Evolutionary conservation across 1,140 invertebrate species (phyloP), one percentile per base, ranked within the genome.

Genomic region (Maniola jurtina): DNA sequence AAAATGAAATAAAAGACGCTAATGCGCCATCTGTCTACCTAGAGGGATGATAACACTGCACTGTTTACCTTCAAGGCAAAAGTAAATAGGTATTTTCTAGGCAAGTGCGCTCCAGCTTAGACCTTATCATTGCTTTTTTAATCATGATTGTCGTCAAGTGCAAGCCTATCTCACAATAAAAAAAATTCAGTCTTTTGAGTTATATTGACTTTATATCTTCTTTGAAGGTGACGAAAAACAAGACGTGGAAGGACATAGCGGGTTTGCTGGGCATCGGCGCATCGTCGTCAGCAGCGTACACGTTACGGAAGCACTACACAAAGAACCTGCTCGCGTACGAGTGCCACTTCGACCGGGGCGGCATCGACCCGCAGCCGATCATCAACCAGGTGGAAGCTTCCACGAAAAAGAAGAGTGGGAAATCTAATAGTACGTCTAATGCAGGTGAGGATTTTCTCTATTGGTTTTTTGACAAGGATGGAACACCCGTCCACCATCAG

Each of bases 241-340:
- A 99, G 91, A 97, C 97, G 65, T 99, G 98, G 98, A 99, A 99
- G 87, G 98, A 99, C 90, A 98, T 99, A 75, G 98, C 98, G 55
- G 96, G 96, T 47, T 91, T 96, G 59, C 92, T 99, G 61, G 97
- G 97, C 40, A 98, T 99, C 72, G 97, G 98, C 52, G 97, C 97
- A 11, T 99, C 97, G 50, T 99, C 98, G 68, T 99, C 97, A 84
- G 98, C 98, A 50, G 98, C 98, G 1, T 99, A 99, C 83, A 99
- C 98, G 25, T 92, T 99, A 52, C 93, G 98, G 40, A 99, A 99
- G 91, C 98, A 99, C 90, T 99, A 99, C 89, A 98, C 97, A 63
- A 99, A 99, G 91, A 98, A 98, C 91, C 91, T 99, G 76, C 92
- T 99, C 81, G 95, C 97, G 8, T 99, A 95, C 81, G 98, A 99